Conservation (phyloP, 2,888 invertebrate species). For the Apodemia hepburni region DNA sequence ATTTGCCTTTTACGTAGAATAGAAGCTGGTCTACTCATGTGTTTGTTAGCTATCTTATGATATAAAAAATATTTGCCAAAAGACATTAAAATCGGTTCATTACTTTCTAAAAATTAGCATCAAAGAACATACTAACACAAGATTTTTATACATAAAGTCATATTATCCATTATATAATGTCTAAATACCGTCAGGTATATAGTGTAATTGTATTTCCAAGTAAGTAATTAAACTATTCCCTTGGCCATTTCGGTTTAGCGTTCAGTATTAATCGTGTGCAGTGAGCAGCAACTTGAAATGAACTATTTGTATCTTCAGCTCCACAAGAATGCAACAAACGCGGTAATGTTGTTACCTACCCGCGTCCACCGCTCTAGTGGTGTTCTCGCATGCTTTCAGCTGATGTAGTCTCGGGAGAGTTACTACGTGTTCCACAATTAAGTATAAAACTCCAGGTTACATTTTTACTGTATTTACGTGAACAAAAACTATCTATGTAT, state of each 20-base stretch:
- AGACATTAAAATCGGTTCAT: no score
- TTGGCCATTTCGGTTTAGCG: slow-evolving; percentile 9
- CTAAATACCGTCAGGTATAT: not conserved
- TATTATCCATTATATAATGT: not conserved
- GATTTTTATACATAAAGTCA: no score
- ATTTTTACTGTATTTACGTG: no score
- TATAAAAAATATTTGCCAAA: no score
- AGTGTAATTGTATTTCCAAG: slow-evolving; percentile 1
- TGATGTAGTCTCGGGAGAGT: not conserved
- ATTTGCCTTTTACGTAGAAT: no score
- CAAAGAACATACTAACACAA: no score
- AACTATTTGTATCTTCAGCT: slow-evolving; percentile 14
- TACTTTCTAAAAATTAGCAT: no score
- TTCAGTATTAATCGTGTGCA: slow-evolving; percentile 13
- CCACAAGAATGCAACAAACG: slow-evolving; percentile 12
- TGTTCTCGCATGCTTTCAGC: not conserved
- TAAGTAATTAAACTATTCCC: slow-evolving; percentile 12
- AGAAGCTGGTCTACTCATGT: no score
- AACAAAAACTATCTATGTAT: no score
- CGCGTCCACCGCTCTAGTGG: not conserved
- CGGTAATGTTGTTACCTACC: not conserved
- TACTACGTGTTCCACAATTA: no score
- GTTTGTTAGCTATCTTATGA: no score
- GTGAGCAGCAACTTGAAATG: slow-evolving; percentile 8
- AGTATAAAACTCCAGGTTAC: no score